Evolutionary conservation across 2,888 invertebrate genomes (phyloP).

Genomic region (Orgyia antiqua): DNA sequence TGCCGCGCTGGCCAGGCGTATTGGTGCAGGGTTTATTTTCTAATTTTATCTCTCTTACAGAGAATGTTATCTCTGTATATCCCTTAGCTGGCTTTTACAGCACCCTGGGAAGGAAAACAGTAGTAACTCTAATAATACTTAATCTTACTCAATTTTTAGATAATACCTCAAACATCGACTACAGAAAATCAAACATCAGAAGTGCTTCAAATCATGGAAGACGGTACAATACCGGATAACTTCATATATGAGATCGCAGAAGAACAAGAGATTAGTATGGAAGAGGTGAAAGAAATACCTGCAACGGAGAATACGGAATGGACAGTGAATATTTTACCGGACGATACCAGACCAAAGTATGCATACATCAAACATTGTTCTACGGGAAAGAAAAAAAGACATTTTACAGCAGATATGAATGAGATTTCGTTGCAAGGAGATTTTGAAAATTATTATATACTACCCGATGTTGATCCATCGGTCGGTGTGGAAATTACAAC

Average conservation of each 20-base stretch:
- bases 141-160: conserved; percentile 33
- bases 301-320: conserved; percentile 47
- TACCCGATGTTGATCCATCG: conserved; percentile 65
- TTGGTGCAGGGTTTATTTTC: too few species aligned
- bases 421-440: conserved; percentile 62
- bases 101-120: too few species aligned
- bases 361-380: conserved; percentile 67
- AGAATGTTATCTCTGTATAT: too few species aligned
- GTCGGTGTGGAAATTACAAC: conserved; percentile 65
- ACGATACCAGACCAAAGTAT: conserved; percentile 56
- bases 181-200: conserved; percentile 29
- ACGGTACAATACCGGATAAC: conserved; percentile 50
- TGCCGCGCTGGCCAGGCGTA: too few species aligned
- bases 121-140: too few species aligned
- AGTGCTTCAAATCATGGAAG: conserved; percentile 55
- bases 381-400: conserved; percentile 60
- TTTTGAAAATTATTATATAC: conserved; percentile 68
- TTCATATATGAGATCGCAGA: conserved; percentile 72
- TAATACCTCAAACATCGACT: conserved; percentile 47
- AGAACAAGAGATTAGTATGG: conserved; percentile 68
- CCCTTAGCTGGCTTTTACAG: too few species aligned
- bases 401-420: conserved; percentile 65
- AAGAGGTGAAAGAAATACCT: conserved; percentile 61
- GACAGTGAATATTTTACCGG: conserved; percentile 63
- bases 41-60: too few species aligned